Evolutionary conservation across 2,888 invertebrate genomes (phyloP), one percentile per base, ranked within the genome.

Genomic region (Agrochola lota): DNA sequence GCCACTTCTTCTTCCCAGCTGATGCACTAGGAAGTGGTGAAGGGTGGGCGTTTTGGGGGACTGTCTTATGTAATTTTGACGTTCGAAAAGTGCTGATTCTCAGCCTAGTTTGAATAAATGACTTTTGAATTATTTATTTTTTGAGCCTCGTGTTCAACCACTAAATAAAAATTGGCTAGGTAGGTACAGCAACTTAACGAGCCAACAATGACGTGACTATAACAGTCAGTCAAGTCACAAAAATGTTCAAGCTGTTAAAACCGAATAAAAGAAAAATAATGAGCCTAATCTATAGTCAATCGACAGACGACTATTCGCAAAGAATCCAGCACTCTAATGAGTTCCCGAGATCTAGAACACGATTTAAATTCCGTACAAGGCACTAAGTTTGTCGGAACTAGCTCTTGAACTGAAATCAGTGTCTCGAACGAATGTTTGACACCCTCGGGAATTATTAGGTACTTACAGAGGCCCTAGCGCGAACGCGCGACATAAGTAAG

Each of bases 291-390:
- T 81, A 52, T 46, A 81, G 46, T 74, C 78, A 59, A 79, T 81
- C 49, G 23, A n/a, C 59, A 26, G 43, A 43, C 64, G 9, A 57
- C 62, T 57, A 23, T 49, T 43, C 20, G 40, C 30, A 35, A 78
- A 52, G 49, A 74, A 81, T 81, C 23, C 26, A 26, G 55, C 20
- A 26, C 59, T 57, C 30, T 81, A 81, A 81, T 76, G 81, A 67
- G 68, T 76, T 76, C 12, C 9, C 30, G 35, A 81, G 62, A 81
- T 63, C 62, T 76, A 17, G 76, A 17, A 57, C 82, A 17, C 57
- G 77, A 80, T 80, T 80, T 63, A 76, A 76, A 80, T 81, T 81
- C 82, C 62, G 49, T 26, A 26, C 76, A 30, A 63, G 59, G 35
- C 52, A 23, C 23, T 23, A 35, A 55, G 57, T 59, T 80, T 74